Evolutionary conservation across 1,140 invertebrate genomes (phyloP).

Genomic region (Lithobius niger): DNA sequence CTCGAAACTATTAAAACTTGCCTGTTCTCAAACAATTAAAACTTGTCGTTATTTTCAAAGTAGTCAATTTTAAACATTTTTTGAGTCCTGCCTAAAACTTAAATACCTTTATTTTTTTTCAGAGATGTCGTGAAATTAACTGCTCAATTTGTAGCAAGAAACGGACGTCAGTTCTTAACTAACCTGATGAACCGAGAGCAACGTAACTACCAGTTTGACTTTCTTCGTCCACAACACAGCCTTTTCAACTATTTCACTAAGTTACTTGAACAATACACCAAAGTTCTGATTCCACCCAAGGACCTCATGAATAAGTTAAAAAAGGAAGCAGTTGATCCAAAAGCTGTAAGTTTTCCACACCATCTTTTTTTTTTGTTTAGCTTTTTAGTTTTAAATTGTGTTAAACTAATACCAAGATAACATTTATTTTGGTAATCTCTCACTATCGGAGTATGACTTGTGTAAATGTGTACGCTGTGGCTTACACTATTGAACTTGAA

Average conservation of each 20-base stretch:
- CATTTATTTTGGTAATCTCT: too few relatives aligned
- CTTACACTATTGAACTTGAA: too few relatives aligned
- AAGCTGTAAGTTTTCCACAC: conserved; percentile 32
- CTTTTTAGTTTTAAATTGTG: too few relatives aligned
- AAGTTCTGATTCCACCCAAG: conserved; percentile 85
- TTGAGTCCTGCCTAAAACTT: neutral
- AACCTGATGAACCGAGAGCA: conserved; percentile 98
- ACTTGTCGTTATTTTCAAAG: too few relatives aligned
- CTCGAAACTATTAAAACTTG: too few relatives aligned
- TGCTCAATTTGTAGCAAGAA: conserved; percentile 96
- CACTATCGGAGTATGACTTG: too few relatives aligned
- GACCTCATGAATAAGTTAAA: conserved; percentile 66
- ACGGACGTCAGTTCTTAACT: conserved; percentile 94
- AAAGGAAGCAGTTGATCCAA: conserved; percentile 57
- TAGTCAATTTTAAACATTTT: conserved; percentile 1
- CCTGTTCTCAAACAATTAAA: too few relatives aligned
- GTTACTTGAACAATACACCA: conserved; percentile 95
- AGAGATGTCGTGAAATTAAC: conserved; percentile 96
- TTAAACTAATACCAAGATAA: too few relatives aligned
- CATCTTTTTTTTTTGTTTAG: too few relatives aligned
- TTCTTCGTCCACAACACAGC: conserved; percentile 93
- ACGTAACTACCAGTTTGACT: conserved; percentile 98
- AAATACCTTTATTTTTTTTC: conserved; percentile 26
- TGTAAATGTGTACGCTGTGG: too few relatives aligned
- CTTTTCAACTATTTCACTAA: conserved; percentile 98